These are phyloP conservation scores for Cosmorhoe ocellata DNA, from an alignment of 2,888 invertebrate genomes.

Conservation along the genomic window DNA sequence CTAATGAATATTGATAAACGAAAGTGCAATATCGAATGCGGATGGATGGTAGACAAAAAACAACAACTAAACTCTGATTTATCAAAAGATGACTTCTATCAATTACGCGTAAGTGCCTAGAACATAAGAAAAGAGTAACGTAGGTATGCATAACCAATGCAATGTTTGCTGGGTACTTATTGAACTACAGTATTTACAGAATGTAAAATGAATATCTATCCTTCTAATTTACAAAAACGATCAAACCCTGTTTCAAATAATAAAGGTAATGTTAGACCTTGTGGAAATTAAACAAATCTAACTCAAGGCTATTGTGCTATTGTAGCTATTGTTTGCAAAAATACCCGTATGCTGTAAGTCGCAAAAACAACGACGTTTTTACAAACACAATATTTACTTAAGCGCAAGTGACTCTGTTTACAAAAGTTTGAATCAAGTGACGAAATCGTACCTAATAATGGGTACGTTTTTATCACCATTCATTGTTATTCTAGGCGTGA, in stretches of 20 bases:
- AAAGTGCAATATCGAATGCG: background rate
- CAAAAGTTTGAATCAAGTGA: background rate
- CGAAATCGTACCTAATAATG: background rate
- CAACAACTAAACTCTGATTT: background rate
- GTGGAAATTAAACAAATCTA: constrained; percentile 22
- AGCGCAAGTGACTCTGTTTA: background rate
- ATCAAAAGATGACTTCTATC: too few relatives aligned
- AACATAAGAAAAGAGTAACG: too few relatives aligned
- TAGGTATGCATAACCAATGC: too few relatives aligned
- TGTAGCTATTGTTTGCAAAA: constrained; percentile 18
- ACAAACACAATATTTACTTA: background rate
- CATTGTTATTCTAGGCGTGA: constrained; percentile 2
- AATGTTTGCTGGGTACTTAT: too few relatives aligned
- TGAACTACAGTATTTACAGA: too few relatives aligned
- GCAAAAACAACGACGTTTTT: background rate
- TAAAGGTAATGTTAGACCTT: too few relatives aligned
- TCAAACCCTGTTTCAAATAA: too few relatives aligned
- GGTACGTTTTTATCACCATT: background rate
- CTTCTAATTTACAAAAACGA: too few relatives aligned
- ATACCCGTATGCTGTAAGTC: constrained; percentile 1
- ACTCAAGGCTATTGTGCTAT: constrained; percentile 15
- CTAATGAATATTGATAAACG: constrained; percentile 9
- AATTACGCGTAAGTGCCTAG: too few relatives aligned
- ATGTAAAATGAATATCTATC: too few relatives aligned
- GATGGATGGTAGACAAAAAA: background rate